Conservation (phyloP, 53 echinoderm and acorn worm species). For the Mesocentrotus franciscanus region DNA sequence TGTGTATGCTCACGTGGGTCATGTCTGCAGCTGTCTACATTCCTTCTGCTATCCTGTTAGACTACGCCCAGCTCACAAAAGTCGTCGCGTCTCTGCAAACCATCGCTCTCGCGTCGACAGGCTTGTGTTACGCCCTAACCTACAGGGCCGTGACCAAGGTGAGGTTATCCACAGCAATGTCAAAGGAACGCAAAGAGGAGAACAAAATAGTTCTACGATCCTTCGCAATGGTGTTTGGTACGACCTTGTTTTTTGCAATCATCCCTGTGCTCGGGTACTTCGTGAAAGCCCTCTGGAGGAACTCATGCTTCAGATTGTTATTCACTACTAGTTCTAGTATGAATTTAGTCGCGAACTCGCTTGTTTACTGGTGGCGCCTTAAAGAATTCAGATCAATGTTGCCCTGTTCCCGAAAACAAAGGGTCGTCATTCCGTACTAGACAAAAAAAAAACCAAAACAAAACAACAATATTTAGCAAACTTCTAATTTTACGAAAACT, state of each 20-base stretch:
- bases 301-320: no score
- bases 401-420: no score
- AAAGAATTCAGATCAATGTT: no score
- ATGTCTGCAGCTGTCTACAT: background rate
- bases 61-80: background rate
- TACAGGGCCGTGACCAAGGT: background rate
- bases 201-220: background rate
- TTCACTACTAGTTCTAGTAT: no score
- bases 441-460: no score
- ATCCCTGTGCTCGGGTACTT: background rate
- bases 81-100: no score
- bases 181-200: background rate
- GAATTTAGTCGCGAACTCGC: no score
- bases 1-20: background rate
- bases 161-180: background rate
- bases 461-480: no score
- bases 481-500: no score
- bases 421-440: no score
- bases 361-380: no score
- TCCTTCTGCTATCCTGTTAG: background rate
- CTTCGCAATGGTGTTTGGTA: background rate
- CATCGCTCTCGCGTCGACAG: background rate
- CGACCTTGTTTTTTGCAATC: background rate
- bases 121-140: background rate
- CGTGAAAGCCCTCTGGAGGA: no score